Evolutionary conservation across 2,113 vertebrate genomes (phyloP), one percentile per base, ranked within the genome.

Genomic region (Bagarius yarrelli): DNA sequence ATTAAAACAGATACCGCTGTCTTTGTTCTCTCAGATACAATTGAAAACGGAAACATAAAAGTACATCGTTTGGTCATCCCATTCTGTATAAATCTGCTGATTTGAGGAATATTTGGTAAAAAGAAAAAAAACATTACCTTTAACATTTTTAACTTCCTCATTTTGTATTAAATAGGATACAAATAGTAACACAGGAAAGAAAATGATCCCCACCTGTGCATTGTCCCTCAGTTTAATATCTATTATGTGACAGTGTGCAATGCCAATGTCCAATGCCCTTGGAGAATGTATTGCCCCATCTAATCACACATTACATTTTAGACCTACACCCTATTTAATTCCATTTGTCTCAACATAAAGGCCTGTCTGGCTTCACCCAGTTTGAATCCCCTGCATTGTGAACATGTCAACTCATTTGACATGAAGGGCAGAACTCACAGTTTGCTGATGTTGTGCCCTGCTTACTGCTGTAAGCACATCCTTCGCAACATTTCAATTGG

Each of bases 401-500:
- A 72, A 52, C 79, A 60, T 63, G 71, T 70, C 18, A 30, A 15
- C 25, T 57, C 25, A 40, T 80, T 81, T 73, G 75, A 59, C 67
- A 76, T 80, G 30, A 76, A 64, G 44, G 74, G 16, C 56, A 80
- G 47, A 60, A 79, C 55, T 25, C 77, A 50, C 63, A 19, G 85
- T 30, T 34, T 80, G 76, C 32, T 75, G 40, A 70, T 79, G 74
- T 73, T 67, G 61, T 64, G 60, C 69, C 55, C 76, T 74, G 61
- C 59, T 80, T 76, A 57, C 27, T 79, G 27, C 67, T 61, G 80
- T 36, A 53, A 34, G 55, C 47, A 60, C 66, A 47, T 72, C 64
- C 57, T 81, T 66, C 52, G 44, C 47, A 76, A 75, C 59, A 64
- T 64, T 76, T 70, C 83, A 76, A 86, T 83, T 14, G 60, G 76